Conservation (phyloP, 2,888 invertebrate genomes). For the Scaptodrosophila latifasciaeformis region DNA sequence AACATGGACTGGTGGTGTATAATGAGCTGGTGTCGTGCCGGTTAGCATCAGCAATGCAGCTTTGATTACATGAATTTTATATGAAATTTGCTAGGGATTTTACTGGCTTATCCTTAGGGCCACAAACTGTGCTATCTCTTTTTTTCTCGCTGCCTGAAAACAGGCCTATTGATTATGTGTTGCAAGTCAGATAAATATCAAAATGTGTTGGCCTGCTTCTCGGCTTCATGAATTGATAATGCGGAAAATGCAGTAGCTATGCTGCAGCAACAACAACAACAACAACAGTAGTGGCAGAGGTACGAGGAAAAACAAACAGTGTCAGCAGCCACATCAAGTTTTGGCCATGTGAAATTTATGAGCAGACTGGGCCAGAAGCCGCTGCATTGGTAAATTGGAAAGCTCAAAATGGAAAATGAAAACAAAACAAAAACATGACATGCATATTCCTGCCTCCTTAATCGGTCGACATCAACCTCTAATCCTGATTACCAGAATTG, state of each 20-base stretch:
- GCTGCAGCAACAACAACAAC: slow-evolving; percentile 22
- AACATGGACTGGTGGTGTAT: no score
- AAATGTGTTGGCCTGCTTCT: slow-evolving; percentile 9
- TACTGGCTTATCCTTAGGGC: slow-evolving; percentile 25
- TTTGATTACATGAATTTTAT: slow-evolving; percentile 28
- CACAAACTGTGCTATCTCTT: neutral
- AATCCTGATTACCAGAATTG: no score
- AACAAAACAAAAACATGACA: neutral
- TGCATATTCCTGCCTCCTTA: no score
- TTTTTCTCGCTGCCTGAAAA: neutral
- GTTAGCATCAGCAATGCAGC: slow-evolving; percentile 7
- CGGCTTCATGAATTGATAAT: slow-evolving; percentile 61
- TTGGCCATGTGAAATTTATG: slow-evolving; percentile 56
- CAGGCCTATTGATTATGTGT: slow-evolving; percentile 15
- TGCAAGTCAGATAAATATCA: slow-evolving; percentile 3
- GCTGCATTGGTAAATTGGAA: neutral
- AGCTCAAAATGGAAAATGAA: neutral
- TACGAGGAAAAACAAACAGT: slow-evolving; percentile 4
- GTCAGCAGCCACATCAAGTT: slow-evolving; percentile 18
- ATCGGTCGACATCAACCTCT: no score
- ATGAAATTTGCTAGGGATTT: slow-evolving; percentile 14
- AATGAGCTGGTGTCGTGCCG: slow-evolving; percentile 1
- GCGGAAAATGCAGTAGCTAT: slow-evolving; percentile 47
- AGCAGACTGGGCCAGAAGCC: slow-evolving; percentile 14
- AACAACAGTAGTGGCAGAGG: slow-evolving; percentile 8